These are phyloP conservation scores for Nettapus auritus DNA, from an alignment of 2,113 vertebrate genomes.

Conservation along the genomic window DNA sequence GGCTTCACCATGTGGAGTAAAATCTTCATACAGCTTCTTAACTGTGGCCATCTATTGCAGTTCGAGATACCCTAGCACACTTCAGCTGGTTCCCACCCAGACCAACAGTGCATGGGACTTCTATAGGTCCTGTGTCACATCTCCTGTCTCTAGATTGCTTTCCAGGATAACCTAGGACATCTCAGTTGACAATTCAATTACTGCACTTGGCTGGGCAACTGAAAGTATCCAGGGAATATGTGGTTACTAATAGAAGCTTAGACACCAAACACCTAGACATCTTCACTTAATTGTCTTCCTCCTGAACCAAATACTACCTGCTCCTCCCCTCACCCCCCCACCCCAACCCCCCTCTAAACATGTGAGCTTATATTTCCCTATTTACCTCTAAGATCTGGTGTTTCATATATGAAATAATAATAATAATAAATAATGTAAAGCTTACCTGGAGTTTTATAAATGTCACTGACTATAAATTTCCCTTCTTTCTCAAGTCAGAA, in stretches of 20 bases:
- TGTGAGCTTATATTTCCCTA: neutral
- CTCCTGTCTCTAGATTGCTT: neutral
- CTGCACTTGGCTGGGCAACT: accelerated
- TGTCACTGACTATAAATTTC: neutral
- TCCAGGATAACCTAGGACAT: neutral
- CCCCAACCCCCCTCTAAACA: neutral
- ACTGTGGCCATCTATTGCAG: neutral
- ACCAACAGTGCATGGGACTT: accelerated
- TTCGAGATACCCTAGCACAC: neutral
- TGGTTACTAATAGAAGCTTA: neutral
- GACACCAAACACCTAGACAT: neutral
- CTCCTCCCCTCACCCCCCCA: too few species aligned
- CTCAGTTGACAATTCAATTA: neutral
- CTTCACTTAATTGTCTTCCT: neutral
- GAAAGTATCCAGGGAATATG: neutral
- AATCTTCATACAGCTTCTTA: neutral
- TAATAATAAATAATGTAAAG: neutral
- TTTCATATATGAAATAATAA: neutral
- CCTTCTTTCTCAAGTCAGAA: neutral
- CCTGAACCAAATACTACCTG: neutral
- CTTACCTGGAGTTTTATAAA: neutral
- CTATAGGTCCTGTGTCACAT: neutral
- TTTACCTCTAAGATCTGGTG: neutral
- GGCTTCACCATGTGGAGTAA: neutral
- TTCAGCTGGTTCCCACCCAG: neutral